Percentiles rank a stretch among this genome's conserved stretches.
Evolutionary conservation across 2,797 vertebrate genomes (phyloP).

Genomic region (Miichthys miiuy): DNA sequence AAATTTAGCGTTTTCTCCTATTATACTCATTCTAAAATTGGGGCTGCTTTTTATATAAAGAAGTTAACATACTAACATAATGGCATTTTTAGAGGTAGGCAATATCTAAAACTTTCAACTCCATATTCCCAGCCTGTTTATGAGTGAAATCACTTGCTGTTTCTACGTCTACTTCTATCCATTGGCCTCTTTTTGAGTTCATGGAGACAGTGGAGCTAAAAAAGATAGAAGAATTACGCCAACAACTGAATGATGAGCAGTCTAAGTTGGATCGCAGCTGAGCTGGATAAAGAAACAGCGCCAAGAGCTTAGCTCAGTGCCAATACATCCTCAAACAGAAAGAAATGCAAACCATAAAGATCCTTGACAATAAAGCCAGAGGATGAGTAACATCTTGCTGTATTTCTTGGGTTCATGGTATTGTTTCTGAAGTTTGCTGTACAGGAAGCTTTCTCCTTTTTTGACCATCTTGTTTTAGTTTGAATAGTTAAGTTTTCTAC

Average conservation of each 20-base stretch:
- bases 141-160: not conserved
- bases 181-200: not conserved
- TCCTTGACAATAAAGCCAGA: constrained; percentile 4
- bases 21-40: not conserved
- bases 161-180: not conserved
- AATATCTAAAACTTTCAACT: not conserved
- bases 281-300: constrained; percentile 9
- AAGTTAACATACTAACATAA: not conserved
- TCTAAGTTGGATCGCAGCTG: constrained; percentile 10
- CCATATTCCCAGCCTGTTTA: too few relatives aligned
- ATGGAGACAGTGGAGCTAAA: constrained; percentile 6
- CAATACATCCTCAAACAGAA: constrained; percentile 9
- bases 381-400: not conserved
- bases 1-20: constrained; percentile 13
- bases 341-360: constrained; percentile 28
- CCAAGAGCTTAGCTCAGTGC: constrained; percentile 10
- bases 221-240: not conserved
- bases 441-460: not conserved
- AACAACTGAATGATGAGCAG: constrained; percentile 15
- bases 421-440: not conserved
- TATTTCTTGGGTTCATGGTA: not conserved
- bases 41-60: too few relatives aligned
- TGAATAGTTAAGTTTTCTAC: not conserved
- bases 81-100: not conserved
- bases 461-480: not conserved